Evolutionary conservation across 1,140 invertebrate species (phyloP).

Genomic region (Panulirus ornatus): DNA sequence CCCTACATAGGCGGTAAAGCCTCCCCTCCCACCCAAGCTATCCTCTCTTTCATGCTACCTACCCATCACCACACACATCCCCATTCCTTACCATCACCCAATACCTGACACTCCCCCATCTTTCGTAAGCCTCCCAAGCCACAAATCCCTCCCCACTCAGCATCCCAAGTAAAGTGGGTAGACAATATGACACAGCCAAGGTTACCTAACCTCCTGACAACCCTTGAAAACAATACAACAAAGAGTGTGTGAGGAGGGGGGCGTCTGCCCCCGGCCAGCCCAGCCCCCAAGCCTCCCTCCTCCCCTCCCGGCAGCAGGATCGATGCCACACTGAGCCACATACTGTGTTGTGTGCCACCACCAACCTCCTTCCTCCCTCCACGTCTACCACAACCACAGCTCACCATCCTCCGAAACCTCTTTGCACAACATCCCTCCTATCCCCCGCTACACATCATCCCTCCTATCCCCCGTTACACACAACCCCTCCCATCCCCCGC

Average conservation of each 20-base stretch:
- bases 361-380: neutral
- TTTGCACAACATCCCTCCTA: no score
- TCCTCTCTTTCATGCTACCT: no score
- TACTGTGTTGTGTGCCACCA: neutral
- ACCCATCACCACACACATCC: neutral
- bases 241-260: neutral
- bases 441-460: no score
- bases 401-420: no score
- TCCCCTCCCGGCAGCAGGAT: neutral
- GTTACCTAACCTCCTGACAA: neutral
- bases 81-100: neutral
- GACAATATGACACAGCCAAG: no score
- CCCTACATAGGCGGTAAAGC: no score
- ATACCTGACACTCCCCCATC: neutral
- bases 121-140: neutral
- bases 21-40: no score
- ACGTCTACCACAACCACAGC: no score
- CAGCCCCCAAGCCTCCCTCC: neutral
- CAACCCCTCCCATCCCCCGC: no score
- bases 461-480: no score
- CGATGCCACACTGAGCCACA: conserved; percentile 6
- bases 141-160: neutral
- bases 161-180: no score
- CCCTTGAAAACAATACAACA: neutral
- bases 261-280: no score